Evolutionary conservation across 2,888 invertebrate genomes (phyloP).

Genomic region (Embidobia sp.): DNA sequence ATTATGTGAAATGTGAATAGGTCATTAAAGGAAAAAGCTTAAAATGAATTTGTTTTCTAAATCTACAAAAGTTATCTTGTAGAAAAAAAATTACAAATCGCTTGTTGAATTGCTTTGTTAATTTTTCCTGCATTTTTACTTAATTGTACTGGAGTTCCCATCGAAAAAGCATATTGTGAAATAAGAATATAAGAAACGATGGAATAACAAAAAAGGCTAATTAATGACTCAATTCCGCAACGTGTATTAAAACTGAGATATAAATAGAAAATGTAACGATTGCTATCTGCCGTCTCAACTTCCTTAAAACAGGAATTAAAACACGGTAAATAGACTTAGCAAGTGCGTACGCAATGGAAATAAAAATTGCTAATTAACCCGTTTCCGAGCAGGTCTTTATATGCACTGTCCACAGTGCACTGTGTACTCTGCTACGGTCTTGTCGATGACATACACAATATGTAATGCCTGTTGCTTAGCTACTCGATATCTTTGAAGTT

Average conservation of each 20-base stretch:
- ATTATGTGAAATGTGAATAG: no score
- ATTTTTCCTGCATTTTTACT: no score
- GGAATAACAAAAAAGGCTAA: background rate
- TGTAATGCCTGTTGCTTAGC: conserved; percentile 65
- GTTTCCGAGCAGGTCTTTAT: conserved; percentile 48
- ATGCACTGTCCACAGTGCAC: conserved; percentile 53
- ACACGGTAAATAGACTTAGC: conserved; percentile 23
- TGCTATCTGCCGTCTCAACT: conserved; percentile 1
- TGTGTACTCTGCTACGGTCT: conserved; percentile 59
- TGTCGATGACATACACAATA: conserved; percentile 62
- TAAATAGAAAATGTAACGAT: conserved; percentile 1
- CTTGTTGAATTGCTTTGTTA: no score
- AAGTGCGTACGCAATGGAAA: conserved; percentile 17
- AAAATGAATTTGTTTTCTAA: no score
- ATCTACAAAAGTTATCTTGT: no score
- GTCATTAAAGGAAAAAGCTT: no score
- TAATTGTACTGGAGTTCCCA: no score
- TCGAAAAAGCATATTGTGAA: no score
- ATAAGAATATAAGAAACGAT: no score
- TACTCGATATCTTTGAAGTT: conserved; percentile 66
- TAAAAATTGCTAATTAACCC: conserved; percentile 59
- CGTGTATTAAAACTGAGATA: background rate
- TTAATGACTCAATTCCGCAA: no score
- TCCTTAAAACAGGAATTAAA: conserved; percentile 26
- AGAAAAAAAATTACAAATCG: no score